Conservation (phyloP, 92 coral and sea anemone species). For the Anthopleura xanthogrammica region DNA sequence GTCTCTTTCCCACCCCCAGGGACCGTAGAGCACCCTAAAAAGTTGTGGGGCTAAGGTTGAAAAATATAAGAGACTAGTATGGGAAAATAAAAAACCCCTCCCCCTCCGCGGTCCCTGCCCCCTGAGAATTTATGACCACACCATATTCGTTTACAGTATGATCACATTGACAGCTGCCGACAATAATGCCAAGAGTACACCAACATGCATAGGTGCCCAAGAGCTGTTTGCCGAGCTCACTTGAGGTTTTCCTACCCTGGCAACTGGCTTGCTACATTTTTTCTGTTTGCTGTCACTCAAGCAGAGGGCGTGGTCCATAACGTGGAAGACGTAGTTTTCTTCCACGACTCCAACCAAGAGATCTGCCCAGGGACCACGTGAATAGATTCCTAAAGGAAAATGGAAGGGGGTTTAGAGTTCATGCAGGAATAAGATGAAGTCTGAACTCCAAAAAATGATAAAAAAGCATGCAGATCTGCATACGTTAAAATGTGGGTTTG, state of each 20-base stretch:
- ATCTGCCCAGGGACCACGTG: slow-evolving; percentile 64
- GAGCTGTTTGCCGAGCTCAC: not conserved
- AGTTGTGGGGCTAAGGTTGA: no score
- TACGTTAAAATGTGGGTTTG: no score
- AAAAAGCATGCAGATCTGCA: no score
- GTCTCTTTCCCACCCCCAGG: no score
- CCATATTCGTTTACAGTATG: not conserved
- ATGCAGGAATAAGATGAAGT: no score
- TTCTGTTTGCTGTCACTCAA: slow-evolving; percentile 51
- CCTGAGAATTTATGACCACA: no score
- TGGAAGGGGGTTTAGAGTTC: not conserved
- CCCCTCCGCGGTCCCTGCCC: no score
- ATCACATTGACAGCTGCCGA: not conserved
- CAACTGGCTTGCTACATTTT: slow-evolving; percentile 44
- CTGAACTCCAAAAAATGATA: no score
- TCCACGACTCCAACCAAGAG: slow-evolving; percentile 59
- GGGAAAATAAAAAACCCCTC: no score
- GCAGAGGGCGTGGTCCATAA: slow-evolving; percentile 66
- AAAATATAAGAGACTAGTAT: no score
- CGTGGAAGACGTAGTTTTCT: slow-evolving; percentile 57
- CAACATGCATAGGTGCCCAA: not conserved
- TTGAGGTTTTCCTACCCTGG: slow-evolving; percentile 42
- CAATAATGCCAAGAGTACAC: not conserved
- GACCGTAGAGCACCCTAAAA: no score
- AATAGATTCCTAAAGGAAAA: slow-evolving; percentile 45